Evolutionary conservation across 2,888 invertebrate genomes (phyloP).

Genomic region (Argyra leucocephala): DNA sequence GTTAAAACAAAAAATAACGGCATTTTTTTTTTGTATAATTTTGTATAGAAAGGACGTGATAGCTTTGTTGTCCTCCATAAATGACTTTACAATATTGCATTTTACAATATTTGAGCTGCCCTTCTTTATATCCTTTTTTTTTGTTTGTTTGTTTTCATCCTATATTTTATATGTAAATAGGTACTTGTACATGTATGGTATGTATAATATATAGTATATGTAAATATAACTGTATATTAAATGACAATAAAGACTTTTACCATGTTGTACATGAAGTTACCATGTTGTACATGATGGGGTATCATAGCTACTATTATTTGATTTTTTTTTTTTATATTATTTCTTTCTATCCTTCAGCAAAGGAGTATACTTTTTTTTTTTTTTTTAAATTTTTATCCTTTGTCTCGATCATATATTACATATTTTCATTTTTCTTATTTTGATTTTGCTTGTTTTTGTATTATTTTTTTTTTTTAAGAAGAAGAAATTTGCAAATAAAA

Average conservation of each 20-base stretch:
- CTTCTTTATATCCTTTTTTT: not conserved
- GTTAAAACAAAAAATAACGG: too few relatives aligned
- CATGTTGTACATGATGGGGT: slow-evolving; percentile 1
- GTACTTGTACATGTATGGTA: too few relatives aligned
- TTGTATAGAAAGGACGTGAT: not conserved
- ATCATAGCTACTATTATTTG: not conserved
- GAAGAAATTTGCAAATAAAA: not conserved
- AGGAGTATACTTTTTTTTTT: not conserved
- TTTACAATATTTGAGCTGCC: not conserved
- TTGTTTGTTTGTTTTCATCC: too few relatives aligned
- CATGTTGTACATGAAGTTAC: slow-evolving; percentile 1
- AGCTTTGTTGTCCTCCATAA: slow-evolving; percentile 4
- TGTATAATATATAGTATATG: too few relatives aligned
- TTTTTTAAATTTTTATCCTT: not conserved
- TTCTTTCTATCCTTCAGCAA: too few relatives aligned
- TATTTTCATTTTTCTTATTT: not conserved
- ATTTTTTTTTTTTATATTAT: not conserved
- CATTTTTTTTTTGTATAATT: too few relatives aligned
- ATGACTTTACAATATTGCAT: slow-evolving; percentile 6
- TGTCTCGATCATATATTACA: slow-evolving; percentile 3
- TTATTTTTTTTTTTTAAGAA: not conserved
- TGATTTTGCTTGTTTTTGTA: not conserved
- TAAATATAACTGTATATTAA: too few relatives aligned
- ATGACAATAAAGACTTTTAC: not conserved
- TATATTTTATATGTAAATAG: too few relatives aligned